phyloP scores from a whole-genome alignment of 2,797 vertebrate genomes.

The Coendou prehensilis region DNA sequence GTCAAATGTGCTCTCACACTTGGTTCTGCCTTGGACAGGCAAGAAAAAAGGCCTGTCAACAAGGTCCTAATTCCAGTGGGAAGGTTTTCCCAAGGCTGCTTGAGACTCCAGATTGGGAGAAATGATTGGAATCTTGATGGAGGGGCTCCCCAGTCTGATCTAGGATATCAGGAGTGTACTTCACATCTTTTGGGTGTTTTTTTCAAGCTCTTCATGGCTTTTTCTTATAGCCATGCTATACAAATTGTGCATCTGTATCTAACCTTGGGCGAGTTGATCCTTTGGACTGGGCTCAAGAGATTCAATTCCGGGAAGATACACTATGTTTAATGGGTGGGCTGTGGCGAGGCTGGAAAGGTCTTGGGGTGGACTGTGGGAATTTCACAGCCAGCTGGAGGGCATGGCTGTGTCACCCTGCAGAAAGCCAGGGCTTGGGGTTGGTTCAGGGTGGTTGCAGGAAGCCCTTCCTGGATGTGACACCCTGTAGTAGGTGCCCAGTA shows the following conservation, averaged over 20 bases:
- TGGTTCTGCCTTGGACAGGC: not conserved
- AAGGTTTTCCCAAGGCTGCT: not conserved
- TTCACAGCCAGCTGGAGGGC: not conserved
- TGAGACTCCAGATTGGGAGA: not conserved
- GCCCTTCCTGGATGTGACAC: not conserved
- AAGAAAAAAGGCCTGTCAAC: not conserved
- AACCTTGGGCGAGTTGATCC: not conserved
- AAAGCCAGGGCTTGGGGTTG: not conserved
- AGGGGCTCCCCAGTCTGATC: not conserved
- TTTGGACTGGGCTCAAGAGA: not conserved
- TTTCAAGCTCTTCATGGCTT: not conserved
- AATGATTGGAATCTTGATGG: accelerated
- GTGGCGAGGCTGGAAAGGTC: not conserved
- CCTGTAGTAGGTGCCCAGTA: not conserved
- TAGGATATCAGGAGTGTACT: too few relatives aligned
- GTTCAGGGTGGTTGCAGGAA: not conserved
- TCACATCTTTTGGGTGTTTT: not conserved
- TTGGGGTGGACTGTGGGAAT: not conserved
- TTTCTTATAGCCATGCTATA: not conserved
- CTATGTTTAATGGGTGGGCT: not conserved
- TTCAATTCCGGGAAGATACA: not conserved
- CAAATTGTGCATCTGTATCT: not conserved
- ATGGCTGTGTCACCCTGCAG: accelerated
- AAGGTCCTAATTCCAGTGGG: not conserved
- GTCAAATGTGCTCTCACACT: not conserved